Evolutionary conservation across 2,888 invertebrate species (phyloP).

Genomic region (Oasisia sp.): DNA sequence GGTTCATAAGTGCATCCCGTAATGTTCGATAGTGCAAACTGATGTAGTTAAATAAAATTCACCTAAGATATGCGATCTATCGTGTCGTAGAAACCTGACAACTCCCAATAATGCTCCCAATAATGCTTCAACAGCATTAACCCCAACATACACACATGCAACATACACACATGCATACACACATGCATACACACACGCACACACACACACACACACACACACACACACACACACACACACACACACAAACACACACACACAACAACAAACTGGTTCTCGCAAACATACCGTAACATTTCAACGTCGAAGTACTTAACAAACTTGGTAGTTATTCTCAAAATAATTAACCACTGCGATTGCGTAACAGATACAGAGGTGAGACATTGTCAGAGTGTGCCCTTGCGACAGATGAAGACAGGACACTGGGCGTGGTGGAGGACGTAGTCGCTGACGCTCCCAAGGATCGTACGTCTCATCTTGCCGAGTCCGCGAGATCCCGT

Average conservation of each 20-base stretch:
- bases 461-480: constrained; percentile 22
- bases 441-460: constrained; percentile 23
- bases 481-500: constrained; percentile 18
- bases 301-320: neutral
- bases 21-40: neutral
- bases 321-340: neutral
- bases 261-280: neutral
- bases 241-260: neutral
- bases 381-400: neutral
- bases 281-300: neutral
- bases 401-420: constrained; percentile 25
- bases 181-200: neutral
- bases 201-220: neutral
- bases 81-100: neutral
- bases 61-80: neutral
- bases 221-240: neutral
- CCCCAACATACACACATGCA: neutral
- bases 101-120: neutral
- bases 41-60: neutral
- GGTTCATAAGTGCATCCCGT: neutral
- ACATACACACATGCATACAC: neutral
- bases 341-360: neutral
- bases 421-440: constrained; percentile 24
- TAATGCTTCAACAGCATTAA: neutral
- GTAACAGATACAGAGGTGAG: neutral